Conservation (phyloP, 2,888 invertebrate species). For the Therioaphis trifolii region DNA sequence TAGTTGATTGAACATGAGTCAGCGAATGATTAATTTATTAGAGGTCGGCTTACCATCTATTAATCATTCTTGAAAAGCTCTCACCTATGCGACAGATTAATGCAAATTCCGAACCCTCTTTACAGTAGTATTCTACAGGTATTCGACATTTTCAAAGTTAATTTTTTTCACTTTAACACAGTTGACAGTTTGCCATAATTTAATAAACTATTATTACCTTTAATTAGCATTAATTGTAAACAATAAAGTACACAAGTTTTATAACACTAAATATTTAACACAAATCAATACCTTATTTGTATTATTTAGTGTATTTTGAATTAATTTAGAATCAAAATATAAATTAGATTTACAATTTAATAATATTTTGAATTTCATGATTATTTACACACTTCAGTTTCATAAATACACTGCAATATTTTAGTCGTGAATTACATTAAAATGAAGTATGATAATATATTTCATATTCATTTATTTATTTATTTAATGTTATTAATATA, state of each 20-base stretch:
- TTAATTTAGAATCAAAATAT: no score
- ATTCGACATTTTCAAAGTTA: conserved; percentile 13
- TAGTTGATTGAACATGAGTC: conserved; percentile 36
- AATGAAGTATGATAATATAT: no score
- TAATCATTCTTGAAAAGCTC: conserved; percentile 41
- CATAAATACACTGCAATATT: no score
- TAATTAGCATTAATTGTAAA: not conserved
- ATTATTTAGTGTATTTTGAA: not conserved
- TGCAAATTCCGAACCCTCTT: conserved; percentile 19
- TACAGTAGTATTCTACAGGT: conserved; percentile 26
- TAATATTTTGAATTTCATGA: no score
- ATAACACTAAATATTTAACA: not conserved
- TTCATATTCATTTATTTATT: no score
- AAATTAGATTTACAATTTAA: no score
- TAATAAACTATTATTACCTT: not conserved
- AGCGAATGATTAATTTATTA: conserved; percentile 44
- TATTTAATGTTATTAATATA: no score
- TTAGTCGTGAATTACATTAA: no score
- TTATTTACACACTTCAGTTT: no score
- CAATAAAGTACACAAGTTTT: not conserved
- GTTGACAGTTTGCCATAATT: not conserved
- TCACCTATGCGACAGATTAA: conserved; percentile 12
- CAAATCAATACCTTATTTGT: not conserved
- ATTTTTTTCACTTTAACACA: not conserved
- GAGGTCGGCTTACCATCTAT: conserved; percentile 17